Conservation (phyloP, 2,113 vertebrate species). For the Pseudorectes ferrugineus region DNA sequence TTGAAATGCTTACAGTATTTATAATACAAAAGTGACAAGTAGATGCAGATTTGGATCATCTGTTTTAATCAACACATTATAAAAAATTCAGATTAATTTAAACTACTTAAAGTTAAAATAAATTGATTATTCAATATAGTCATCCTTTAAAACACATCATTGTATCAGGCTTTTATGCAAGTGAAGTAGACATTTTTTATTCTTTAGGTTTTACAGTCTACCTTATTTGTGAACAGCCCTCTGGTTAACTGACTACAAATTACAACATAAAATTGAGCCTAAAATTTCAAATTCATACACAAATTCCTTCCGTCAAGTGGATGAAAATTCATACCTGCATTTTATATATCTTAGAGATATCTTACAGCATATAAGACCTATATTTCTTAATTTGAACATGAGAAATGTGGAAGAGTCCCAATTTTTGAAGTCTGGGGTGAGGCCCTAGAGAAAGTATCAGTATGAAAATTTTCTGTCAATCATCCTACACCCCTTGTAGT, state of each 20-base stretch:
- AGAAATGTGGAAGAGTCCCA: neutral
- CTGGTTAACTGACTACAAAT: neutral
- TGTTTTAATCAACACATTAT: neutral
- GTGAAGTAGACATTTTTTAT: neutral
- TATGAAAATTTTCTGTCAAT: neutral
- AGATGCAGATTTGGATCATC: neutral
- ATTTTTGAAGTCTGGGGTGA: neutral
- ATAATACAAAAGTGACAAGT: neutral
- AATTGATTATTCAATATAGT: neutral
- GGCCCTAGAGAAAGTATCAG: neutral
- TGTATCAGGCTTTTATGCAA: neutral
- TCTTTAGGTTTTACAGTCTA: neutral
- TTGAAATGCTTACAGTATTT: neutral
- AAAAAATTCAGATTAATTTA: neutral
- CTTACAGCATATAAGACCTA: neutral
- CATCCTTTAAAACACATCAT: neutral
- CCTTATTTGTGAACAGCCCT: neutral
- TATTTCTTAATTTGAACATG: neutral
- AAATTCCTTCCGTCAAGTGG: neutral
- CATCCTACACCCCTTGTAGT: fast-evolving
- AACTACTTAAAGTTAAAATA: neutral
- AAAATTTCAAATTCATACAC: neutral
- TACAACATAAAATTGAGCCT: neutral
- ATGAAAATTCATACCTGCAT: neutral
- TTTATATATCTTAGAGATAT: neutral